These are phyloP conservation scores for Lycaon pictus DNA, from an alignment of 2,113 vertebrate species.

Conservation along the genomic window DNA sequence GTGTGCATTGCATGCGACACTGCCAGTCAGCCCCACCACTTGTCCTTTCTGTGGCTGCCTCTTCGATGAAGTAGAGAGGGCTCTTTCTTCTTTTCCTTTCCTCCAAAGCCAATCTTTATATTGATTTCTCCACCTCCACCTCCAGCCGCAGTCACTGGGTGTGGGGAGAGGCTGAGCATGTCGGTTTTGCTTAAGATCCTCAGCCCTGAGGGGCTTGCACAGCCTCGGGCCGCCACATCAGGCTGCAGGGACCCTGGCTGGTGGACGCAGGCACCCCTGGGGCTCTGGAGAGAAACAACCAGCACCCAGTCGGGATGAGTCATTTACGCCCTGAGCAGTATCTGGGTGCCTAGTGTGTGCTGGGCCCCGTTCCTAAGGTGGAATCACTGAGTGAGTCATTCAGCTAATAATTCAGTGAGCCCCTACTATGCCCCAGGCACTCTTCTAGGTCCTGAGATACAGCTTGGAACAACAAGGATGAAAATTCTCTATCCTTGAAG, in stretches of 20 bases:
- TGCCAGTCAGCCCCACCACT: fast-evolving
- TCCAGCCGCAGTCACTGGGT: background rate
- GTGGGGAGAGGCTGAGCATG: background rate
- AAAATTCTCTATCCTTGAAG: background rate
- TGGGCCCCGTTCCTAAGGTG: too few species aligned
- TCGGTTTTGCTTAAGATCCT: background rate
- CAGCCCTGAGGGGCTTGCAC: fast-evolving
- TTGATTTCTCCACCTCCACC: constrained; percentile 56
- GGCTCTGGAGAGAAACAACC: background rate
- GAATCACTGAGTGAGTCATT: background rate
- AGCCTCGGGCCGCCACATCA: background rate
- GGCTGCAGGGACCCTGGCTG: background rate
- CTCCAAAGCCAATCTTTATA: constrained; percentile 58
- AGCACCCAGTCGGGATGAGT: fast-evolving
- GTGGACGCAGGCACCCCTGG: background rate
- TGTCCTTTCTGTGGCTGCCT: background rate
- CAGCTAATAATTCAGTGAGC: background rate
- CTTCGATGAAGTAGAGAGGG: background rate
- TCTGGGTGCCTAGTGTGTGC: background rate
- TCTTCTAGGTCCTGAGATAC: too few species aligned
- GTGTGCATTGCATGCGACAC: fast-evolving
- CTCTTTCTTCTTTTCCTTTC: constrained; percentile 6
- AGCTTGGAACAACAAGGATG: background rate
- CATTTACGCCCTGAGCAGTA: background rate
- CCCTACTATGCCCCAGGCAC: background rate